These are phyloP conservation scores for Tryphoninae sp. DNA, from an alignment of 2,888 invertebrate genomes.

Conservation along the genomic window DNA sequence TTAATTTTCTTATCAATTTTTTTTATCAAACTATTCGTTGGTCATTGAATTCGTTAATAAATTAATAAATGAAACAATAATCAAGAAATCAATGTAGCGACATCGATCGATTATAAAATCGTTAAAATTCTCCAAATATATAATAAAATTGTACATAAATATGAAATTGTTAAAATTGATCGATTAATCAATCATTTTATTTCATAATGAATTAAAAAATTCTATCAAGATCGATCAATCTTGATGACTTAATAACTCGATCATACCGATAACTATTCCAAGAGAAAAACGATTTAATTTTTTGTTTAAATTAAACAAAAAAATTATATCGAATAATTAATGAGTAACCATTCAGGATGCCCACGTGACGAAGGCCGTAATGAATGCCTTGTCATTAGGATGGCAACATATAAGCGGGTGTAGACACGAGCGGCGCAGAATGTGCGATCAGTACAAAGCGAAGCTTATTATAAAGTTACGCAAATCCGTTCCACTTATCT, in stretches of 20 bases:
- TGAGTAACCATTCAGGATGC: not conserved
- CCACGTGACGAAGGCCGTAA: not conserved
- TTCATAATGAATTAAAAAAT: not conserved
- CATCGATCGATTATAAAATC: not conserved
- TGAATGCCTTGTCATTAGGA: constrained; percentile 4
- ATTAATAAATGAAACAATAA: not conserved
- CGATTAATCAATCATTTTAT: not conserved
- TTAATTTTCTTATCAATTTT: not conserved
- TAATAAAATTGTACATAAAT: no score
- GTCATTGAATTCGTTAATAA: not conserved
- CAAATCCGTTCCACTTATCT: constrained; percentile 66
- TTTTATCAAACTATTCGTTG: not conserved
- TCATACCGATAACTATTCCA: no score
- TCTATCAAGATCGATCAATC: no score
- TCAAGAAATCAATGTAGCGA: not conserved
- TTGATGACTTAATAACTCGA: no score
- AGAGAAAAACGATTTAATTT: no score
- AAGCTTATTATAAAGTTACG: constrained; percentile 67
- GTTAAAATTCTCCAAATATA: not conserved
- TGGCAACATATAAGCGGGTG: constrained; percentile 33
- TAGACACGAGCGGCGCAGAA: constrained; percentile 16
- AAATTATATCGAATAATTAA: not conserved
- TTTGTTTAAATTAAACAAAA: not conserved
- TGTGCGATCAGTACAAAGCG: constrained; percentile 58
- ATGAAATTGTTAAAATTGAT: not conserved